Percentiles rank a stretch among this genome's conserved stretches.
Evolutionary conservation across 2,888 invertebrate genomes (phyloP).

Genomic region (Chrysomela aeneicollis): DNA sequence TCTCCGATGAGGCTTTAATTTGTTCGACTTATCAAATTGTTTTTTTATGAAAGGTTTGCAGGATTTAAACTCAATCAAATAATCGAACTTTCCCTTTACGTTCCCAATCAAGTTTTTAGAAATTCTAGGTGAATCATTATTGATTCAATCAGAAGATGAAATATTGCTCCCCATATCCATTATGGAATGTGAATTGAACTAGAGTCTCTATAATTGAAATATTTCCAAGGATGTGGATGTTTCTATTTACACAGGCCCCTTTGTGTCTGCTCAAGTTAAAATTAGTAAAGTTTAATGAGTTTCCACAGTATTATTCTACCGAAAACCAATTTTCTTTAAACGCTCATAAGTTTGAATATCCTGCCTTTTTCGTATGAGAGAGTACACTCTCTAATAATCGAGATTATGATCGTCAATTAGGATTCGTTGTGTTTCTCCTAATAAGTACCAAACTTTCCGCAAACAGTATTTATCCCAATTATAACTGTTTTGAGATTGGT

Average conservation of each 20-base stretch:
- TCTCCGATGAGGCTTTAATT: too few relatives aligned
- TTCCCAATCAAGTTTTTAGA: too few relatives aligned
- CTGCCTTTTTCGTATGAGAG: background rate
- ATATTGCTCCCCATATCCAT: background rate
- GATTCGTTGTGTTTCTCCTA: background rate
- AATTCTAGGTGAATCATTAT: too few relatives aligned
- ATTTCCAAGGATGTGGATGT: background rate
- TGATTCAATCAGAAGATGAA: too few relatives aligned
- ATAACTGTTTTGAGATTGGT: background rate
- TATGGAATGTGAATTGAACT: background rate
- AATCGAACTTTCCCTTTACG: too few relatives aligned
- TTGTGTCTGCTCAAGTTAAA: constrained; percentile 14
- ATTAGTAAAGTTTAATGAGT: constrained; percentile 33
- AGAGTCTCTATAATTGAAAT: background rate
- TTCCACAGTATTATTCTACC: constrained; percentile 24
- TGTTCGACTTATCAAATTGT: too few relatives aligned
- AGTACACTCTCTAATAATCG: background rate
- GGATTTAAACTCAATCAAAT: too few relatives aligned
- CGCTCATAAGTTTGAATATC: constrained; percentile 8
- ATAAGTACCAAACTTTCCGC: background rate
- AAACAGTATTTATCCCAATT: background rate
- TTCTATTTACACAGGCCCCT: constrained; percentile 7
- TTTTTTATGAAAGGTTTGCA: too few relatives aligned
- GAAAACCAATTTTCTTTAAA: constrained; percentile 25
- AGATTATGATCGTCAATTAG: background rate